Evolutionary conservation across 2,888 invertebrate species (phyloP).

Genomic region (Epicampocera succincta): DNA sequence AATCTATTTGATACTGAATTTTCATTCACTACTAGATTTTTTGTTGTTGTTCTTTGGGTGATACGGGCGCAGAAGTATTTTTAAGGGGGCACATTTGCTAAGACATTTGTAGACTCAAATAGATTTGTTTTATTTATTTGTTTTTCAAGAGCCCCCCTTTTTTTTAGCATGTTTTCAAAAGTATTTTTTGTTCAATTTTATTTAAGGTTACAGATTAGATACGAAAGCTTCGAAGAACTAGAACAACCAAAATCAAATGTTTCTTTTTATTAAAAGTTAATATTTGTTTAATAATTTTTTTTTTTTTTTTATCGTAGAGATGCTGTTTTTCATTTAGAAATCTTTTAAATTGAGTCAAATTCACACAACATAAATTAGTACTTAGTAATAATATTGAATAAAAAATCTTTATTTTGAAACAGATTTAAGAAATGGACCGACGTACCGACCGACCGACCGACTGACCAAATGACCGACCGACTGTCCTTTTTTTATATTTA

Average conservation of each 20-base stretch:
- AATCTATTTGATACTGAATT: conserved; percentile 31
- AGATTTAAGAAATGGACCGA: conserved; percentile 49
- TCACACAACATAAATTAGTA: conserved; percentile 24
- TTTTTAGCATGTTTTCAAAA: conserved; percentile 42
- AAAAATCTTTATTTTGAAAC: conserved; percentile 35
- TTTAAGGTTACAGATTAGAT: conserved; percentile 71
- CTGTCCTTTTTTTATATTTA: conserved; percentile 37
- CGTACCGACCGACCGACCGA: conserved; percentile 39
- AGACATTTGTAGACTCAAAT: conserved; percentile 19
- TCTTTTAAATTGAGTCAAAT: conserved; percentile 19
- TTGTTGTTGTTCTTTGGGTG: background rate
- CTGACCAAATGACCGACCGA: conserved; percentile 53
- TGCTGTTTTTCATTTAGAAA: conserved; percentile 31
- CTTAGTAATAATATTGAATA: conserved; percentile 40
- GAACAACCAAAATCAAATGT: conserved; percentile 12
- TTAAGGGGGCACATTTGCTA: conserved; percentile 35
- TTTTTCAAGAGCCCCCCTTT: conserved; percentile 16
- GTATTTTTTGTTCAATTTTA: conserved; percentile 44
- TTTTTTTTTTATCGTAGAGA: conserved; percentile 34
- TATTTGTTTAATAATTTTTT: conserved; percentile 13
- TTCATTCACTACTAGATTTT: conserved; percentile 34
- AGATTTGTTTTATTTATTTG: background rate
- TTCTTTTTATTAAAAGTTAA: conserved; percentile 24
- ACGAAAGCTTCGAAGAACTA: conserved; percentile 46
- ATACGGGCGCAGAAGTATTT: background rate